phyloP scores from a whole-genome alignment of 2,113 vertebrate genomes.

The Pomatorhinus ruficollis region DNA sequence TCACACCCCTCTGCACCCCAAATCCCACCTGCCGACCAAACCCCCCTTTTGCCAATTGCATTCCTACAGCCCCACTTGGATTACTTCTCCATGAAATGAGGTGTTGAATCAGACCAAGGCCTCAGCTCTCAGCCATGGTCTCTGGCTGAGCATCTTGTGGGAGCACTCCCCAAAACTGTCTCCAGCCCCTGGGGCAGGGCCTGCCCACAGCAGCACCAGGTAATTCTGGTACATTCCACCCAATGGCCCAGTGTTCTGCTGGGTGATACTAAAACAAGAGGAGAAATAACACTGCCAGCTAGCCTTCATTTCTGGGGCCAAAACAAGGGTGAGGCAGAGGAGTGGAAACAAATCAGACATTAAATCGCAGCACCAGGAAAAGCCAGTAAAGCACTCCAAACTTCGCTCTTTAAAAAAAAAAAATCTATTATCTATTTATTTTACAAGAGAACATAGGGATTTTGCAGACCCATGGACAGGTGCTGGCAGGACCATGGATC shows the following conservation, averaged over 20 bases:
- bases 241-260: not conserved
- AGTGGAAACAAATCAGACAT: not conserved
- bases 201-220: not conserved
- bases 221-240: fast-evolving
- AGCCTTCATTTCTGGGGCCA: not conserved
- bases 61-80: not conserved
- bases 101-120: not conserved
- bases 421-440: not conserved
- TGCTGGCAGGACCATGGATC: not conserved
- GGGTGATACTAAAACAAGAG: not conserved
- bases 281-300: not conserved
- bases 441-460: fast-evolving
- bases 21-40: not conserved
- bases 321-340: not conserved
- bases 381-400: not conserved
- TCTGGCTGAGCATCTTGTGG: not conserved
- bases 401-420: not conserved
- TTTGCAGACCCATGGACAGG: not conserved
- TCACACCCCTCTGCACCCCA: not conserved
- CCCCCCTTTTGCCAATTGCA: fast-evolving
- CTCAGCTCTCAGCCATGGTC: not conserved
- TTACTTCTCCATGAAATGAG: not conserved
- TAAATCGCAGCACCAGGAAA: not conserved
- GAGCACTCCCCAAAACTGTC: not conserved
- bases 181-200: not conserved